Base-by-base conservation (phyloP, 1,140 invertebrate species). In the Streblospio benedicti region DNA sequence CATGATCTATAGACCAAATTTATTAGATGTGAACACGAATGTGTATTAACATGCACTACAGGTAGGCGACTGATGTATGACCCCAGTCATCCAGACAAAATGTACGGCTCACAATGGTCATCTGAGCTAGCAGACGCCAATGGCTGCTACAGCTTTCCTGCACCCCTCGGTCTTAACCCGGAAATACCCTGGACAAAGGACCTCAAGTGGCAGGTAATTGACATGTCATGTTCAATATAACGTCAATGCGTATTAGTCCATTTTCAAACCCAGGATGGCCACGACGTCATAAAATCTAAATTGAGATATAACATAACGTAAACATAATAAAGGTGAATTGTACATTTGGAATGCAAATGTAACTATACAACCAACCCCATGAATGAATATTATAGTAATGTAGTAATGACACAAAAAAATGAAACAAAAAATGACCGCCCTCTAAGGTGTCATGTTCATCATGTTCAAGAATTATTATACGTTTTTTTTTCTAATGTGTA, bases 51-150 rank as follows among this genome's bases (percentile, higher is more conserved):
- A n/a, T n/a, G n/a, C n/a, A n/a, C n/a, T n/a, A n/a, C n/a, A n/a
- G n/a, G n/a, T 14, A 33, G 60, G 14, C 41, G 60, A 47, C 54
- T 61, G 25, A 57, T 61, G 53, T 57, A 61, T 32, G 60, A 61
- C 47, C 28, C 31, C n/a, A 55, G 41, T 12, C 60, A 61, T 32
- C 60, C 60, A 14, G 60, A 61, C 32, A 61, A 61, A 55, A 61
- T 61, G n/a, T 61, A 32, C 25, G 43, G 25, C 38, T 61, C 60
- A 6, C 60, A 61, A 47, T 57, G 45, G 52, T 61, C 60, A 12
- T 51, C 60, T 18, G 60, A 61, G 35, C 31, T 61, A 44, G 53
- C 41, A 2, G 60, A 61, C 43, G 16, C 25, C 6, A 43, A 41
- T 0, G 33, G 44, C 18, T 23, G n/a, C 23, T 61, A 61, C 44